Conservation (phyloP, 2,113 vertebrate species). For the Apaloderma vittatum region DNA sequence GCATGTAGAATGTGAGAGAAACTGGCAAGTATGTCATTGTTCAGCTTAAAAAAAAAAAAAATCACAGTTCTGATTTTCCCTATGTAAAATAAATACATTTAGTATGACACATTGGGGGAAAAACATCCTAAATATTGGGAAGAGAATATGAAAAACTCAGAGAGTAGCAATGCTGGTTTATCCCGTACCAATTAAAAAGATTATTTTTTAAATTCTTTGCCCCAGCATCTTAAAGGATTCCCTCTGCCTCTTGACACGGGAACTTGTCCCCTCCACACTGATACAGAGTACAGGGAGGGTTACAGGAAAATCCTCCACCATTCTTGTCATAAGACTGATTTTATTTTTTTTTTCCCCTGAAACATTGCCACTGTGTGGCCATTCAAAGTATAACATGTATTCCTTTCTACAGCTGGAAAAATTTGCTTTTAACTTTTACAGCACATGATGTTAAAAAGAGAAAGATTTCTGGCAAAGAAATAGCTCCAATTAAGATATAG, state of each 20-base stretch:
- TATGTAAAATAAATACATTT: background rate
- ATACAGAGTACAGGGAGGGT: background rate
- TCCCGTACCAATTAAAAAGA: background rate
- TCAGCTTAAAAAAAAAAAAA: background rate
- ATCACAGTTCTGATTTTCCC: background rate
- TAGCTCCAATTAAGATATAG: background rate
- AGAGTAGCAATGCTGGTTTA: background rate
- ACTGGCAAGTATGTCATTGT: background rate
- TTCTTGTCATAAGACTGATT: accelerated
- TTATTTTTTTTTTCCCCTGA: background rate
- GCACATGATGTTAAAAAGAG: background rate
- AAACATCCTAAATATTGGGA: background rate
- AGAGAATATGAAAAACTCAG: background rate
- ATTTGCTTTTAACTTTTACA: background rate
- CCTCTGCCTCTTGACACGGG: background rate
- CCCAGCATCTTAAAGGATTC: background rate
- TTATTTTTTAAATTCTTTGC: background rate
- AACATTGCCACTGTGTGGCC: conserved; percentile 68
- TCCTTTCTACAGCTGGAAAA: background rate
- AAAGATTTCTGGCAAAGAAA: background rate
- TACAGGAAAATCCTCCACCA: background rate
- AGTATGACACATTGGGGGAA: background rate
- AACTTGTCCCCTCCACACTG: background rate
- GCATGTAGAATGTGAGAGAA: background rate
- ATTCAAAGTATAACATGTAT: background rate